Evolutionary conservation across 2,888 invertebrate species (phyloP).

Genomic region (Platypus cylindrus): DNA sequence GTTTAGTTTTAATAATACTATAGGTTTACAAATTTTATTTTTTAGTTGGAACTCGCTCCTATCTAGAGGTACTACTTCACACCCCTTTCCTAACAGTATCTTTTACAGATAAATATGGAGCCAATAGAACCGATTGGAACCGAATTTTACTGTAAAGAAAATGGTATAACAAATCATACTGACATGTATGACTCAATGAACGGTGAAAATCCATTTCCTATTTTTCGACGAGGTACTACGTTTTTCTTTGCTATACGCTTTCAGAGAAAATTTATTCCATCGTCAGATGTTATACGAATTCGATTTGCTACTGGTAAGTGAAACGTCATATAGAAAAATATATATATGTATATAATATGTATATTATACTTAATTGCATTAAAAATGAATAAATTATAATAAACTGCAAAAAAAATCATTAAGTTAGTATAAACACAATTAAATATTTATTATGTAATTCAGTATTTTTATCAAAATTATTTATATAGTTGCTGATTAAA

Average conservation of each 20-base stretch:
- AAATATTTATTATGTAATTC: too few species aligned
- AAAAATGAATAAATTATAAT: too few species aligned
- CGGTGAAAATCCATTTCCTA: slow-evolving; percentile 45
- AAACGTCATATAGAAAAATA: slow-evolving; percentile 1
- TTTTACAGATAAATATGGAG: slow-evolving; percentile 23
- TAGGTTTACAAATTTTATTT: slow-evolving; percentile 2
- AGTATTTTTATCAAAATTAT: too few species aligned
- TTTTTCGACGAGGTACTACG: slow-evolving; percentile 59
- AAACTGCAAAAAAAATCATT: too few species aligned
- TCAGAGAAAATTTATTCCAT: slow-evolving; percentile 45
- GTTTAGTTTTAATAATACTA: slow-evolving; percentile 49
- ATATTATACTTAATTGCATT: too few species aligned
- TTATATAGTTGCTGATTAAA: too few species aligned
- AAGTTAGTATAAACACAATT: too few species aligned
- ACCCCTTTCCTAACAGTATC: too few species aligned
- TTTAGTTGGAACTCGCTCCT: slow-evolving; percentile 9
- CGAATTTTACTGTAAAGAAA: slow-evolving; percentile 51
- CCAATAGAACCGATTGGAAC: slow-evolving; percentile 41
- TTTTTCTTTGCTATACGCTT: slow-evolving; percentile 59
- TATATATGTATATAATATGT: slow-evolving; percentile 2
- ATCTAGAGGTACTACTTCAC: too few species aligned
- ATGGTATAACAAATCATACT: slow-evolving; percentile 56
- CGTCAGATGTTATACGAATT: slow-evolving; percentile 50
- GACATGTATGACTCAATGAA: slow-evolving; percentile 55
- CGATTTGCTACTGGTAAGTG: slow-evolving; percentile 53